Evolutionary conservation across 2,888 invertebrate species (phyloP), one percentile per base, ranked within the genome.

Genomic region (Bedellia somnulentella): DNA sequence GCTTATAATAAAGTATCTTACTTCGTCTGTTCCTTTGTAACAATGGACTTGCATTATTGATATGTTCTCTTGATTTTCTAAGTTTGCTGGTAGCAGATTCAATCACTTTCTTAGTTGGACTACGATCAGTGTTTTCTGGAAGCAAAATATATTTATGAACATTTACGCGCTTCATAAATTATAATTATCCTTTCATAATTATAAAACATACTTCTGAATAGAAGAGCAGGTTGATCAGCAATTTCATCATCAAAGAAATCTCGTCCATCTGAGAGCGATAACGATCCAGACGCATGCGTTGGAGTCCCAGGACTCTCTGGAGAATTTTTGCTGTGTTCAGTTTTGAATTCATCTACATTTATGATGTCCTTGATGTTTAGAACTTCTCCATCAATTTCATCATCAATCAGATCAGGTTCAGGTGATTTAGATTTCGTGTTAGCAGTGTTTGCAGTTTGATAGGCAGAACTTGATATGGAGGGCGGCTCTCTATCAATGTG

Each of bases 241-340:
- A 93, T 93, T 61, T 93, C 93, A 45, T 93, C 93, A 47, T 93
- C 93, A 36, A 93, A 81, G 60, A 85, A 90, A 55, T 90, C 89
- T 38, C 86, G 78, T 11, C 87, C 87, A 40, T 90, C 89, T 1
- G 89, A 89, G n/a, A 90, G 63, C 0, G 89, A 89, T 1, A 89
- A 61, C 0, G 89, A 89, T 33, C 86, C 86, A 0, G 89, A 88
- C 6, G 82, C 82, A 44, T 88, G 87, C 0, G 89, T 89, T 2
- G 90, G 89, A 0, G 89, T 87, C 2, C 86, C 87, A 0, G 88
- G 87, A 2, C 86, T 82, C 24, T 80, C 75, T 0, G 83, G 80
- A 29, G 58, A 71, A 37, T 66, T 54, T 47, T 73, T 73, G 37
- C 64, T 67, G 23, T 37, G 18, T 18, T 5, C 18, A 18, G 18